Base-by-base conservation (phyloP, 2,888 invertebrate species). In the Cerastis rubricosa region DNA sequence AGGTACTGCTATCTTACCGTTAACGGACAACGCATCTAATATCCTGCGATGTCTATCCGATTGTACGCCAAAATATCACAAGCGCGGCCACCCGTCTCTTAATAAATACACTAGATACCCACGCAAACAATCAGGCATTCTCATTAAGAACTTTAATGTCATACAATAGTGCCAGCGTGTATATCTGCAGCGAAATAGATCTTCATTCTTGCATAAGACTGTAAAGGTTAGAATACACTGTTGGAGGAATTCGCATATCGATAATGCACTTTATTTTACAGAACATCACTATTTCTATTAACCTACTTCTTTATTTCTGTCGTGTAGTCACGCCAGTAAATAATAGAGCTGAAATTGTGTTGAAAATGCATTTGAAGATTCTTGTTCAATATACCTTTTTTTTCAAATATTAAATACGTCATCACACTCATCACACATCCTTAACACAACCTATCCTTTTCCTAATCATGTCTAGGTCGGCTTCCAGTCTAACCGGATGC, bases 141-240 rank as follows among this genome's bases (percentile, higher is more conserved):
- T 83, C 87, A 88, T 87, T 87, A 78, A 71, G 69, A 65, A 67
- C 69, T 86, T 76, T 76, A 69, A 78, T 81, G 73, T 71, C 79
- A 83, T 88, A 78, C 87, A 85, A 88, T 67, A 71, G 68, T 67
- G 73, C 68, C 64, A 71, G 75, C 70, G 78, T 61, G 74, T 59
- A 35, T 80, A 84, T 85, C 59, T 78, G 84, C 87, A 85, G 78
- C 57, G 76, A 83, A 85, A 87, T 87, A 85, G 89, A 87, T 85
- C 86, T 84, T 85, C 87, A 88, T 89, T 88, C 88, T 87, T 82
- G 89, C 88, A 88, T 89, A 87, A 84, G 63, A 73, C 40, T 51
- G 71, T 78, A 64, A 86, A 71, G 84, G 47, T 17, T 19, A 3
- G 49, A 11, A 2, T n/a, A 65, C 43, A 84, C 1, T 76, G n/a